These are phyloP conservation scores for Gymnopithys bicolor DNA, from an alignment of 2,797 vertebrate species.

Conservation along the genomic window DNA sequence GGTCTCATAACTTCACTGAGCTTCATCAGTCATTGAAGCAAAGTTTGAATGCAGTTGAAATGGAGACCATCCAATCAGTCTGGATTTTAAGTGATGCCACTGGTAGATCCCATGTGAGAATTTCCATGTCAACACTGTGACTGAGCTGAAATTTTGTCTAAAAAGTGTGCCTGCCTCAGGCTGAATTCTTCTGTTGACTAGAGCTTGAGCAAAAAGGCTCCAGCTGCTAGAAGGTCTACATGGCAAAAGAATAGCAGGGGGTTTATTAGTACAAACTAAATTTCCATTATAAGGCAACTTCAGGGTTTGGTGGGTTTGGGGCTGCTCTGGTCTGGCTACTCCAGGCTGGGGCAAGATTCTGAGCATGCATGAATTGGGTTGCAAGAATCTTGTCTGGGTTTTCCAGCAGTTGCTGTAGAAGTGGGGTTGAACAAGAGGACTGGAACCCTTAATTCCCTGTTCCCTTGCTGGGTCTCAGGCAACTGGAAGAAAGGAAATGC, in stretches of 20 bases:
- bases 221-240: neutral
- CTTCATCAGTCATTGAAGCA: accelerated
- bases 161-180: accelerated
- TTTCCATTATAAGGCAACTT: accelerated
- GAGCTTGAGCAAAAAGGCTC: neutral
- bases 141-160: neutral
- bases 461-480: neutral
- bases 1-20: neutral
- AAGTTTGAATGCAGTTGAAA: accelerated
- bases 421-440: accelerated
- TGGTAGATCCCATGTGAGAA: accelerated
- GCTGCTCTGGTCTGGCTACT: neutral
- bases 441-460: accelerated
- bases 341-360: accelerated
- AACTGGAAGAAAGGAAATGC: neutral
- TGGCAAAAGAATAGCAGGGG: accelerated
- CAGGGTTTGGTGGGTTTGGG: accelerated
- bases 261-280: neutral
- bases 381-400: neutral
- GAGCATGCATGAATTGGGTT: too few relatives aligned
- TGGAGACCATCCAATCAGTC: neutral
- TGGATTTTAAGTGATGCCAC: neutral
- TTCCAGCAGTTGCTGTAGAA: neutral
- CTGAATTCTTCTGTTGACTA: neutral
- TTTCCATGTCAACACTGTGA: accelerated